Conservation (phyloP, 1,140 invertebrate genomes). For the Campoletis sonorensis region DNA sequence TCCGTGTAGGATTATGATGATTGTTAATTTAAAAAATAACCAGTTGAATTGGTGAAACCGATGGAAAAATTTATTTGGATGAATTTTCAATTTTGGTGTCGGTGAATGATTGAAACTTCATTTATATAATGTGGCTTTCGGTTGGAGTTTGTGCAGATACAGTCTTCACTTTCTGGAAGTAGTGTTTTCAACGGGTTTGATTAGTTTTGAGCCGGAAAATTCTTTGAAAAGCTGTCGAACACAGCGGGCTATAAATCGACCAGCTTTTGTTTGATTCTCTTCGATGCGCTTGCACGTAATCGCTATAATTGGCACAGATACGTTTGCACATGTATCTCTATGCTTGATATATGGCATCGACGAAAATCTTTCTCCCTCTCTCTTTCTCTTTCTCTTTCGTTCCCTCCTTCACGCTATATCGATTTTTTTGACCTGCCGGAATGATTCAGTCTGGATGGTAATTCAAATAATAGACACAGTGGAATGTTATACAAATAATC, state of each 20-base stretch:
- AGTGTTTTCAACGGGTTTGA: background rate
- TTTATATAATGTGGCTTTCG: too few species aligned
- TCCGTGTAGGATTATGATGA: too few species aligned
- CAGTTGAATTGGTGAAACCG: too few species aligned
- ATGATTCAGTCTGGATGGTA: slow-evolving; percentile 27
- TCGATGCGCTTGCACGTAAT: background rate
- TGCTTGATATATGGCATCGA: slow-evolving; percentile 29
- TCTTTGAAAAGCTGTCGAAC: background rate
- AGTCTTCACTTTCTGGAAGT: background rate
- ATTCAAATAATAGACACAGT: slow-evolving; percentile 46
- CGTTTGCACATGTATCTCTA: background rate
- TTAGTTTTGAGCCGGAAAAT: background rate
- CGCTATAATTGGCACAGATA: background rate
- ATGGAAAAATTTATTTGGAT: too few species aligned
- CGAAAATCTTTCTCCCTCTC: slow-evolving; percentile 39
- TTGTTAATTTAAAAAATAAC: too few species aligned
- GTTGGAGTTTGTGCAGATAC: background rate
- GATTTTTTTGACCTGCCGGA: slow-evolving; percentile 3
- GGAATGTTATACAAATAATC: slow-evolving; percentile 72
- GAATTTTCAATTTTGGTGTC: too few species aligned
- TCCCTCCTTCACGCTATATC: background rate
- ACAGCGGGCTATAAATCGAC: background rate
- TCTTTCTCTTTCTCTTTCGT: background rate
- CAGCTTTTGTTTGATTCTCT: slow-evolving; percentile 21
- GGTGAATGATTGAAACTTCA: too few species aligned